Evolutionary conservation across 2,113 vertebrate genomes (phyloP), one percentile per base, ranked within the genome.

Genomic region (Cranoglanis bouderius): DNA sequence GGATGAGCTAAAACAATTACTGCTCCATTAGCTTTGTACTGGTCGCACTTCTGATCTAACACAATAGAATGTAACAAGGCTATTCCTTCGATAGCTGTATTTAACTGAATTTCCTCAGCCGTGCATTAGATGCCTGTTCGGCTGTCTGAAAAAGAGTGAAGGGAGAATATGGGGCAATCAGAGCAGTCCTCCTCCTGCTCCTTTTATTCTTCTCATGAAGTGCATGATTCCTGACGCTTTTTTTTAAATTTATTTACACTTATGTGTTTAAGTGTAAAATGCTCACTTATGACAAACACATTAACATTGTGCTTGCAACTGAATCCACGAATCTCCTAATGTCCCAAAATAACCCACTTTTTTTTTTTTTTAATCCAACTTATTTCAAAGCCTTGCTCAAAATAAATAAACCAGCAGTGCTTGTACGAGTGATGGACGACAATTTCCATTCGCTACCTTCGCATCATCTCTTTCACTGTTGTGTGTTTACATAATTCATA

Each of bases 181-280:
- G 93, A 88, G 92, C 90, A 91, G 90, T 88, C 83, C 89, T 90
- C 88, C 91, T 93, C 91, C 90, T 91, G 4, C 92, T 91, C 85
- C 38, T 53, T 24, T 84, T 53, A 43, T 93, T 93, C 92, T 94
- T 95, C 94, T 95, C 91, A 93, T 95, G 95, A 95, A 95, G 92
- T 94, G 92, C 94, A 95, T 95, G 94, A 95, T 94, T 95, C 93
- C 94, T 93, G 94, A 93, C 95, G 94, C 94, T 94, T 94, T 95
- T 95, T 93, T 94, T 26, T 75, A 2, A 92, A 14, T 95, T 95
- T 94, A 93, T 95, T 93, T 94, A 91, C 88, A 92, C 92, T 91
- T 95, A 95, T 95, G 95, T 92, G 90, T 94, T 95, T 95, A 95
- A 95, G 91, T 92, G 90, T 90, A 92, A 94, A 94, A 92, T 87